A percentile compares a stretch with the other conserved stretches of the same genome.
Conservation (phyloP, 2,797 vertebrate genomes). For the Lerista edwardsae region DNA sequence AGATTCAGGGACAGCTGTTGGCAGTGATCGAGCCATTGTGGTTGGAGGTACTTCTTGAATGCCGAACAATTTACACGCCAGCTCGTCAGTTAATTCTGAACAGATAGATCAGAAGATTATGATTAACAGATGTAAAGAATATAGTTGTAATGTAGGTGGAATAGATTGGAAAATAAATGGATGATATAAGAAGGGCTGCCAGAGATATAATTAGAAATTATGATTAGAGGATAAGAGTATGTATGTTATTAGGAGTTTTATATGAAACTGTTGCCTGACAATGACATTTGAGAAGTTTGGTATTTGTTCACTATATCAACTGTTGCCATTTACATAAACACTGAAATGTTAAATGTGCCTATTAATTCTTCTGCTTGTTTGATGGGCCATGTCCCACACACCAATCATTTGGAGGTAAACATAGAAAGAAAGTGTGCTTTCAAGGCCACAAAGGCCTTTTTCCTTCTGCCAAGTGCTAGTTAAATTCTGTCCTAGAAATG, state of each 20-base stretch:
- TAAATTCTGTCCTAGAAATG: background rate
- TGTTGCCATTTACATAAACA: background rate
- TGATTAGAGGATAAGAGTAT: too few species aligned
- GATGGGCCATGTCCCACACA: background rate
- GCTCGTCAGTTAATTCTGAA: constrained; percentile 56
- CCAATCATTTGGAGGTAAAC: background rate
- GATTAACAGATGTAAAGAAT: too few species aligned
- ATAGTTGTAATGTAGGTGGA: too few species aligned
- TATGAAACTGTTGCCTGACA: background rate
- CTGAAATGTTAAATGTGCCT: background rate
- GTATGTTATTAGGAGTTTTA: background rate
- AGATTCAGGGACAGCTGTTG: constrained; percentile 83
- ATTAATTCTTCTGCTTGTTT: background rate
- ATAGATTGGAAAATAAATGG: too few species aligned
- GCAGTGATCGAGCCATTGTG: constrained; percentile 78
- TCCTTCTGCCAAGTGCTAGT: background rate
- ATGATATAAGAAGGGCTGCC: too few species aligned
- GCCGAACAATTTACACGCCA: constrained; percentile 50
- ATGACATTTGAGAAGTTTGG: too few species aligned
- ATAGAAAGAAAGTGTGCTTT: too few species aligned
- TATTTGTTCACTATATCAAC: background rate
- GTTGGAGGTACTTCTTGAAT: constrained; percentile 59
- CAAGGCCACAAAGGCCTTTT: background rate
- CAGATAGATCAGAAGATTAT: constrained; percentile 30
- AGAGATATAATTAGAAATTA: too few species aligned